Base-by-base conservation (phyloP, 1,140 invertebrate species). In the Drosophila mayri region DNA sequence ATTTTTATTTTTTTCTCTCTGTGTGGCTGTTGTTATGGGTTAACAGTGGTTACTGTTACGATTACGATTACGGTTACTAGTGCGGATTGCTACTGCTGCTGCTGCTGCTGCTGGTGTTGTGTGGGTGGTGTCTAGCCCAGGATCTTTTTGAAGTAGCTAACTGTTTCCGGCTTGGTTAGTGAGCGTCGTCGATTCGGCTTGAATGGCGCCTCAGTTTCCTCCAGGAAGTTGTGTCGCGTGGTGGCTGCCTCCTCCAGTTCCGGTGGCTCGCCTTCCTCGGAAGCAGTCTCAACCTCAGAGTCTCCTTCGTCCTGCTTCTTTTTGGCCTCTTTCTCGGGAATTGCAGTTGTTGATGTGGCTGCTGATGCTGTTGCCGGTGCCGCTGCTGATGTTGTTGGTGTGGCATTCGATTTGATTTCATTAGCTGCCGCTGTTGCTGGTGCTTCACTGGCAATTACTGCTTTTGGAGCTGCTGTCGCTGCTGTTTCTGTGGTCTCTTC, bases 91-190 rank as follows among this genome's bases (percentile, higher is more conserved):
- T 55, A 35, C 43, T 30, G 57, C 47, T 61, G 25, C 43, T 28
- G 43, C 46, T 54, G 12, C 35, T 32, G 16, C 9, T 49, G 14
- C 12, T 52, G 16, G 6, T 49, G 14, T 10, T 52, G 18, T 14
- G 20, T 8, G 63, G 10, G n/a, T 16, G 28, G 28, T 50, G 28
- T 50, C 37, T 93, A 93, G 71, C 92, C 92, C 76, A 93, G 79
- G 73, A 93, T 91, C 87, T 93, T 93, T 81, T 93, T 92, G 71
- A 93, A 90, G 73, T 92, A 93, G 78, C 90, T 92, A 75, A 84
- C 82, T 46, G 92, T 93, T 86, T 93, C 92, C 74, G 91, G 91
- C 60, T 93, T 93, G 70, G 91, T 93, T 40, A 93, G 84, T 49
- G 86, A 90, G 52, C 92, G 92, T 79, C 82, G 84, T 71, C 92